Base-by-base conservation (phyloP, 2,888 invertebrate species). In the Tanypteryx hageni region DNA sequence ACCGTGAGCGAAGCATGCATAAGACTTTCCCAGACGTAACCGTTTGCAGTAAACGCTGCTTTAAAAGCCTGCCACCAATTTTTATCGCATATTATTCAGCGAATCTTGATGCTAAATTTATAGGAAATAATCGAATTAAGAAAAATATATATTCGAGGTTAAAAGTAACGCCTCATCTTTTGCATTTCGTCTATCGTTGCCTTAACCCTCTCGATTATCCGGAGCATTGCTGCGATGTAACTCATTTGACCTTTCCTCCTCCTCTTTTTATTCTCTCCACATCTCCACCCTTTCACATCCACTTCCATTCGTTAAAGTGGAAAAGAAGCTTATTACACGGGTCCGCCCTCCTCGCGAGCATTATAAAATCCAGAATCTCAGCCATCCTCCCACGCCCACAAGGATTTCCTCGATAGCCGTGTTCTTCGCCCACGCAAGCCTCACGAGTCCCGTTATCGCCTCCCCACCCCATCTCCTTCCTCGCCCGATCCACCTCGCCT, bases 381-480 rank as follows among this genome's bases (percentile, higher is more conserved):
- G 5, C 44, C 44, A 44, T 44, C 44, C 76, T 76, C 76, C 27
- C 64, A 18, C 64, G 64, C 64, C 64, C 64, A 64, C 64, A 64
- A n/a, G n/a, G n/a, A 18, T n/a, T 68, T 68, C n/a, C 22, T n/a
- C 11, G 8, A 27, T 76, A 22, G 76, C 18, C 76, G 22, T 68
- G 68, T n/a, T 68, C 68, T 68, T 76, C 76, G 27, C 76, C 76
- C 76, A 76, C 76, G 76, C 76, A 27, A n/a, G 27, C 68, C 68
- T 68, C 68, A 68, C 2, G 27, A 27, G 76, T 76, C 27, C 76
- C 76, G 76, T 76, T 76, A 76, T 13, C 18, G 76, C 27, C 22
- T 76, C 27, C 68, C 68, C 64, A 14, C 64, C n/a, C 64, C 64
- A 44, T 5, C 44, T 44, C 44, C 44, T 5, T 44, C 44, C 44